A percentile compares a stretch with the other conserved stretches of the same genome.
phyloP scores from a whole-genome alignment of 2,797 vertebrate genomes.

The Perodicticus potto region DNA sequence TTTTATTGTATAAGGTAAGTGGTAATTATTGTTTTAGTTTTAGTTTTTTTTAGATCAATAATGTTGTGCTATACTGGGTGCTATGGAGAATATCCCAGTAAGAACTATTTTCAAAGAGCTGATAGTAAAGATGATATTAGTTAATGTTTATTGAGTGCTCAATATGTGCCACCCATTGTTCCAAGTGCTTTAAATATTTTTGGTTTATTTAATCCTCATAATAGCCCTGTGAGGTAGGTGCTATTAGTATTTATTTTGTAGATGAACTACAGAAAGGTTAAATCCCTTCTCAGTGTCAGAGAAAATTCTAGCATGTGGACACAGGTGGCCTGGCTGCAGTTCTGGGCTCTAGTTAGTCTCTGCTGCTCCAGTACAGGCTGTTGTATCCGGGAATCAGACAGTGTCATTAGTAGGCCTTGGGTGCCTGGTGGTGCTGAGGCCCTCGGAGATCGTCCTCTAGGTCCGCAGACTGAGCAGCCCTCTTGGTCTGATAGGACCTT shows the following conservation, averaged over 20 bases:
- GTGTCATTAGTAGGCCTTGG: background rate
- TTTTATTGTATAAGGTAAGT: background rate
- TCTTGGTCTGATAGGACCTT: constrained; percentile 43
- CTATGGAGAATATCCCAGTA: background rate
- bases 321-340: background rate
- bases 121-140: background rate
- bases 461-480: background rate
- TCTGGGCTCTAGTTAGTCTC: background rate
- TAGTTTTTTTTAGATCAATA: background rate
- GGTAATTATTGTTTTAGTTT: background rate
- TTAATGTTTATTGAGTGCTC: background rate
- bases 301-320: constrained; percentile 33
- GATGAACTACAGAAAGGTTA: background rate
- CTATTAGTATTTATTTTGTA: background rate
- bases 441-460: background rate
- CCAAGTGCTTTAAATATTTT: background rate
- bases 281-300: constrained; percentile 5
- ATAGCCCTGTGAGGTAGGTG: background rate
- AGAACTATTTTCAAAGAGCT: background rate
- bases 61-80: background rate
- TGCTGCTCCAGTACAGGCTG: background rate
- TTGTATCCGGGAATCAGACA: background rate
- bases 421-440: background rate
- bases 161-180: background rate
- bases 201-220: background rate